Percentiles rank a stretch among this genome's conserved stretches.
phyloP scores from a whole-genome alignment of 53 echinoderm and acorn worm species.

The Holothuria leucospilota region DNA sequence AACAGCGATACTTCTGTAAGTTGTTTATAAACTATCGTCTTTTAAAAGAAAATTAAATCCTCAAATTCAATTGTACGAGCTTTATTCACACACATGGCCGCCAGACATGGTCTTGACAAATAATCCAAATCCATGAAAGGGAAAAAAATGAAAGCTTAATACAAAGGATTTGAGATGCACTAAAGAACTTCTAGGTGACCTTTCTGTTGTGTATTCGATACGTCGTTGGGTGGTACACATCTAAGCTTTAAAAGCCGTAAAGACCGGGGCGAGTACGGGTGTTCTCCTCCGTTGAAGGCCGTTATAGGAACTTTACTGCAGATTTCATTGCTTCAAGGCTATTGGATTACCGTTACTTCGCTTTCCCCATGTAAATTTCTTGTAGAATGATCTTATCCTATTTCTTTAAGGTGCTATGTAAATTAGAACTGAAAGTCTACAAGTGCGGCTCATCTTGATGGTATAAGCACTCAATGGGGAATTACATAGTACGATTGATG shows the following conservation, averaged over 20 bases:
- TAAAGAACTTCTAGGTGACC: conserved; percentile 16
- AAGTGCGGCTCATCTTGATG: too few species aligned
- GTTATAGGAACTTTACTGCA: conserved; percentile 13
- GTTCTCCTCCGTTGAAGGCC: conserved; percentile 23
- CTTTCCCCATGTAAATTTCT: too few species aligned
- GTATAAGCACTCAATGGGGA: too few species aligned
- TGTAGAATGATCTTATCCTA: too few species aligned
- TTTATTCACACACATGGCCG: conserved; percentile 44
- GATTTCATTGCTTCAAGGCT: conserved; percentile 29
- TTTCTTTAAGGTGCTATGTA: too few species aligned
- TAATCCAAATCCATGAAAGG: conserved; percentile 13
- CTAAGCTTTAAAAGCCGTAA: conserved; percentile 2
- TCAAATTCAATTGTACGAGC: neutral
- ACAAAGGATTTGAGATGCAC: conserved; percentile 1
- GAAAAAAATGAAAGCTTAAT: neutral
- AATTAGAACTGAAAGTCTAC: too few species aligned
- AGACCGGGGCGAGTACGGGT: conserved; percentile 24
- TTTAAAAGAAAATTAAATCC: conserved; percentile 20
- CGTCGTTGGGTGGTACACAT: conserved; percentile 43
- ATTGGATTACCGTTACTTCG: neutral
- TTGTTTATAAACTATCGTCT: conserved; percentile 17
- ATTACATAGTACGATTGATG: too few species aligned
- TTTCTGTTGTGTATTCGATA: conserved; percentile 30
- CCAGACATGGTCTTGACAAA: conserved; percentile 26
- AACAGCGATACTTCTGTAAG: conserved; percentile 5